Conservation (phyloP, 2,888 invertebrate species). For the Chromoteleia sp. region DNA sequence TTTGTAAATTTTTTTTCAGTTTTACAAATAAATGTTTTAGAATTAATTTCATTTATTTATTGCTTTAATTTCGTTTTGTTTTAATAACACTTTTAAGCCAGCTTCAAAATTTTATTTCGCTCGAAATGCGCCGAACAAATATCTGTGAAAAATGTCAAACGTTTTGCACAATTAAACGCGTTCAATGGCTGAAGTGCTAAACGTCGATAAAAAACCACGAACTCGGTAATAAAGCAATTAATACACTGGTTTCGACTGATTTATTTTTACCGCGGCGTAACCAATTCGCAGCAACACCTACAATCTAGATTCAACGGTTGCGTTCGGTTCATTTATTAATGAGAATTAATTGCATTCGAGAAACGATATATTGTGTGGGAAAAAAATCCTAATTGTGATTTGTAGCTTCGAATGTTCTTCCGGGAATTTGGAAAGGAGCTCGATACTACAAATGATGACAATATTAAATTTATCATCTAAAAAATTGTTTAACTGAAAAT, state of each 20-base stretch:
- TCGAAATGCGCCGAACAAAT: conserved; percentile 19
- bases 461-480: no score
- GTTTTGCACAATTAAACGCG: conserved; percentile 24
- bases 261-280: conserved; percentile 21
- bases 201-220: conserved; percentile 29
- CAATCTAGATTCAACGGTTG: neutral
- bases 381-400: conserved; percentile 34
- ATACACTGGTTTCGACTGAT: conserved; percentile 19
- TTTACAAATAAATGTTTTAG: no score
- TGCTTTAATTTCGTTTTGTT: no score
- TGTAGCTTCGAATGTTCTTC: conserved; percentile 18
- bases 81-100: no score
- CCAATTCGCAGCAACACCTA: conserved; percentile 3
- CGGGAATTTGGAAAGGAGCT: no score
- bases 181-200: conserved; percentile 17
- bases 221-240: conserved; percentile 34
- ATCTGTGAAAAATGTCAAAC: conserved; percentile 21
- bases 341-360: conserved; percentile 16
- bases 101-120: conserved; percentile 2
- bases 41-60: no score
- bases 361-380: neutral
- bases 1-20: neutral
- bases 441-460: no score
- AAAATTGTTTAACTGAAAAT: no score
- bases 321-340: conserved; percentile 9